Base-by-base conservation (phyloP, 1,140 invertebrate species). In the Aphaenogaster rudis region DNA sequence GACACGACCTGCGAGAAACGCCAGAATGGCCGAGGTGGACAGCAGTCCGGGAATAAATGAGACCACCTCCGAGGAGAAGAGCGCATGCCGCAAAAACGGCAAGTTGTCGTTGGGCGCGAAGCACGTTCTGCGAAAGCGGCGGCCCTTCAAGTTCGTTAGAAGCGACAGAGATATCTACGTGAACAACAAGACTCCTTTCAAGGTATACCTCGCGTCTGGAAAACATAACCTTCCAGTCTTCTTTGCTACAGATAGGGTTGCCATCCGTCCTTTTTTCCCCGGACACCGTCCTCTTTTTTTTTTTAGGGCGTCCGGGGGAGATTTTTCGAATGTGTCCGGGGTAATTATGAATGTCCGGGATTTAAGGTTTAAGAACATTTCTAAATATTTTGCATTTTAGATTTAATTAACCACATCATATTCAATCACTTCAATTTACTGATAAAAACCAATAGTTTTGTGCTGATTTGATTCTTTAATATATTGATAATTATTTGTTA, bases 151-250 rank as follows among this genome's bases (percentile, higher is more conserved):
- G 50, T 88, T 88, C 2, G 79, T 61, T 0, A 93, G 92, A 87
- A 86, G 85, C 8, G 88, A 92, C 33, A 93, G 93, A 45, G 95
- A 97, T 80, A 93, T 97, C 88, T 97, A 96, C 85, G 95, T 97
- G 17, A 96, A 95, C 64, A 96, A 96, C 61, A 97, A 96, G 91
- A 96, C 96, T 0, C 94, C 96, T 92, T 96, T 96, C 67, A 96
- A 97, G 95, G 97, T 97, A 28, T 28, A 95, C 86, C 33, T 85
- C 15, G 17, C 8, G 71, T 45, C 2, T 7, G 0, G n/a, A 15
- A 69, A 36, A 28, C 21, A 67, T 93, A 92, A 94, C 91, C 91
- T 93, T 86, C 15, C 8, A 4, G 1, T 77, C 11, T 67, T 61
- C 13, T 81, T 71, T 71, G 39, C 28, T 28, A 28, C 28, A 28